These are phyloP conservation scores for Stichodactyla mertensii DNA, from an alignment of 64 coral and sea anemone genomes.

Conservation along the genomic window DNA sequence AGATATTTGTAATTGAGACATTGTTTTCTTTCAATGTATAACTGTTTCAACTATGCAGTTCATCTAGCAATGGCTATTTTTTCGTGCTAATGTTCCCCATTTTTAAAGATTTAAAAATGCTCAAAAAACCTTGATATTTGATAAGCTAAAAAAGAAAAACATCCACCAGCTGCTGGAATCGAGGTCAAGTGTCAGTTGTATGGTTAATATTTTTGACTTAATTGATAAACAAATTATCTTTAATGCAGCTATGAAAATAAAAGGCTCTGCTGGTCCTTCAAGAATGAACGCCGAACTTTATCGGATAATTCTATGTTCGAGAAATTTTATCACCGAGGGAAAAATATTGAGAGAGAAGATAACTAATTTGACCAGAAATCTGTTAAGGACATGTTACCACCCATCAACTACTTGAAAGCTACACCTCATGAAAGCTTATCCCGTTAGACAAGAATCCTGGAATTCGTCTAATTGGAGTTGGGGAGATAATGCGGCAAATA, in stretches of 20 bases:
- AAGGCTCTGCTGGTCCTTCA: too few species aligned
- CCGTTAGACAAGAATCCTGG: conserved; percentile 3
- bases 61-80: too few species aligned
- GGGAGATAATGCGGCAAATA: not conserved
- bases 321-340: not conserved
- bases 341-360: not conserved
- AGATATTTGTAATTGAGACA: too few species aligned
- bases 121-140: not conserved
- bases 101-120: too few species aligned
- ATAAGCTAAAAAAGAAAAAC: not conserved
- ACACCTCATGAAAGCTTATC: not conserved
- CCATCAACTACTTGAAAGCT: not conserved
- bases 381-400: not conserved
- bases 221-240: conserved; percentile 3
- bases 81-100: too few species aligned
- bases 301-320: too few species aligned
- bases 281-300: too few species aligned
- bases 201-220: conserved; percentile 2
- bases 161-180: conserved; percentile 15
- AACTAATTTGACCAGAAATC: too few species aligned
- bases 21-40: too few species aligned
- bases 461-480: not conserved
- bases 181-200: not conserved
- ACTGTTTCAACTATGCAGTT: too few species aligned
- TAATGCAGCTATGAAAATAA: not conserved